phyloP scores from a whole-genome alignment of 2,797 vertebrate species.

The Periparus ater region DNA sequence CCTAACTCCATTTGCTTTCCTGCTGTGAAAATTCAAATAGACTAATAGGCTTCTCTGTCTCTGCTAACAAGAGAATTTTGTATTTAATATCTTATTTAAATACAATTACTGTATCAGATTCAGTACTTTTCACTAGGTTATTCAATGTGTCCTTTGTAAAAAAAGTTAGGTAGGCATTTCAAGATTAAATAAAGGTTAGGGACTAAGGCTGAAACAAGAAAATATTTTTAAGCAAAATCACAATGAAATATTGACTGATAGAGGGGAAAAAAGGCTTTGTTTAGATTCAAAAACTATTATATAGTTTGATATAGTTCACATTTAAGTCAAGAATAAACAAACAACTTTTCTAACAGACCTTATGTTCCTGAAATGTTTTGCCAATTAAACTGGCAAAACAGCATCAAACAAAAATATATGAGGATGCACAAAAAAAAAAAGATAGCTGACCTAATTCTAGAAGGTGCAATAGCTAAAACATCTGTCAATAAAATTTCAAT shows the following conservation, averaged over 20 bases:
- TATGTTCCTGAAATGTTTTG: background rate
- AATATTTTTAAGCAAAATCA: background rate
- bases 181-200: background rate
- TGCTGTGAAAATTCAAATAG: slow-evolving; percentile 23
- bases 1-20: background rate
- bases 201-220: background rate
- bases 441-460: background rate
- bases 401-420: background rate
- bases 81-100: background rate
- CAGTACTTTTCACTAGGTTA: background rate
- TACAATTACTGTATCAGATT: background rate
- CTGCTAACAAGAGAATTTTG: background rate
- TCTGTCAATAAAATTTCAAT: background rate
- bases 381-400: background rate
- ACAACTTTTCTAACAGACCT: background rate
- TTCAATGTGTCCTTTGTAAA: background rate
- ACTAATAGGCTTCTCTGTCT: background rate
- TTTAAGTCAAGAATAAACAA: background rate
- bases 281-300: background rate
- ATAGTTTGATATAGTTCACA: background rate
- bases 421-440: background rate
- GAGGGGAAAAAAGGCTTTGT: background rate
- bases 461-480: background rate
- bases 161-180: background rate
- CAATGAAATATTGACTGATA: background rate